Conservation (phyloP, 2,888 invertebrate genomes). For the Escarpia spicata region DNA sequence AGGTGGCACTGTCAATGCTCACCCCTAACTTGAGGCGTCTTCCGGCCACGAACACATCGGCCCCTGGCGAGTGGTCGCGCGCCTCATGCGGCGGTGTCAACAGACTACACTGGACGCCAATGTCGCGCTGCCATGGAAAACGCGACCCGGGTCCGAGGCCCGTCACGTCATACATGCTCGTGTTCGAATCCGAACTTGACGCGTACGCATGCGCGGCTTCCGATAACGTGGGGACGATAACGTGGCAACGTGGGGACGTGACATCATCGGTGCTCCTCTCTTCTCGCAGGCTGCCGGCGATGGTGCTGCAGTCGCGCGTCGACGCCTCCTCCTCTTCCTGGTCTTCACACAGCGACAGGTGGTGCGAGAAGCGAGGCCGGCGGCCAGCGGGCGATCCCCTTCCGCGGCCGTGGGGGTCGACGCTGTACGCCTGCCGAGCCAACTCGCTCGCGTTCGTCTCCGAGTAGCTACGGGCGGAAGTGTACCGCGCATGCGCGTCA, state of each 20-base stretch:
- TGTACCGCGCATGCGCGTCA: neutral
- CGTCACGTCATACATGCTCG: constrained; percentile 50
- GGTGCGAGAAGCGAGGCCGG: neutral
- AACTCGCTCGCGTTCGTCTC: neutral
- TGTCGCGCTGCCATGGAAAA: constrained; percentile 59
- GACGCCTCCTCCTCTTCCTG: neutral
- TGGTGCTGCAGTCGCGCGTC: constrained; percentile 21
- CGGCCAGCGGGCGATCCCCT: neutral
- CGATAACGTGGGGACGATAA: neutral
- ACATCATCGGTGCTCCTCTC: neutral
- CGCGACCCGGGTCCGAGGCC: constrained; percentile 54
- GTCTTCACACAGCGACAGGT: neutral
- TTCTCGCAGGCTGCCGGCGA: neutral
- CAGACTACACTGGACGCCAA: constrained; percentile 51
- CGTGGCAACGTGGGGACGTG: neutral
- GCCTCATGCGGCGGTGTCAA: neutral
- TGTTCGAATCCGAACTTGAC: neutral
- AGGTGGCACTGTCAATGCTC: neutral
- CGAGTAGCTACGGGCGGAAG: neutral
- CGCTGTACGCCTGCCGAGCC: neutral
- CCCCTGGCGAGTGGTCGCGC: neutral
- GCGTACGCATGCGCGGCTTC: neutral
- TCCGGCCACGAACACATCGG: neutral
- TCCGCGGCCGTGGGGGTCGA: neutral
- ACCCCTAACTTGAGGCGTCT: neutral